A percentile compares a stretch with the other conserved stretches of the same genome.
Evolutionary conservation across 2,797 vertebrate genomes (phyloP).

Genomic region (Myiothlypis coronata): DNA sequence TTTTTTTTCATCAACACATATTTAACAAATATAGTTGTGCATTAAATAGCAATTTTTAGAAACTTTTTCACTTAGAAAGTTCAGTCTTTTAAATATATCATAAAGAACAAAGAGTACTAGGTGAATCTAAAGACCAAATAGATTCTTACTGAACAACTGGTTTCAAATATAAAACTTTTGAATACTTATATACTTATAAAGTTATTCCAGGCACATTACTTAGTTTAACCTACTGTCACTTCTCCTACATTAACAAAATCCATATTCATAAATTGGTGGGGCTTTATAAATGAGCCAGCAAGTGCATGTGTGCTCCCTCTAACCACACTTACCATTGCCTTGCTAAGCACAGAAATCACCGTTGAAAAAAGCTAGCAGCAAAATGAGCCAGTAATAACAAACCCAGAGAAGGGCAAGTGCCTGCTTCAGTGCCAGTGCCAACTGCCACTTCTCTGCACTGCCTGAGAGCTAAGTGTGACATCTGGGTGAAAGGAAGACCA

Average conservation of each 20-base stretch:
- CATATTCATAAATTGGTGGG: neutral
- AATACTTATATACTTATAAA: neutral
- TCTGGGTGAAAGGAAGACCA: conserved; percentile 24
- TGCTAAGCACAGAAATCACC: neutral
- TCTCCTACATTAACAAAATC: neutral
- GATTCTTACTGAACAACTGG: neutral
- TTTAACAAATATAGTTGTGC: neutral
- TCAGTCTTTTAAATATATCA: neutral
- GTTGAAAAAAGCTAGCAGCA: neutral
- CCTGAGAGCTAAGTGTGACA: conserved; percentile 33
- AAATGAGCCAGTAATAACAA: neutral
- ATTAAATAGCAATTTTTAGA: neutral
- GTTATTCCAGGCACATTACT: neutral
- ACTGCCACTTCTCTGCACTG: neutral
- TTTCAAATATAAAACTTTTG: neutral
- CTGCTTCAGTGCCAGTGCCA: neutral
- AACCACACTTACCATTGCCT: neutral
- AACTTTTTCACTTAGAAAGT: neutral
- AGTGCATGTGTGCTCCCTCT: neutral
- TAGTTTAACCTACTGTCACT: neutral
- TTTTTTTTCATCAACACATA: neutral
- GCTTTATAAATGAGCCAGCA: neutral
- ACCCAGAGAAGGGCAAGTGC: neutral
- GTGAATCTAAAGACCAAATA: neutral
- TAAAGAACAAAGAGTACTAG: neutral